These are phyloP conservation scores for Coptodon rendalli DNA, from an alignment of 2,113 vertebrate genomes.

Conservation along the genomic window DNA sequence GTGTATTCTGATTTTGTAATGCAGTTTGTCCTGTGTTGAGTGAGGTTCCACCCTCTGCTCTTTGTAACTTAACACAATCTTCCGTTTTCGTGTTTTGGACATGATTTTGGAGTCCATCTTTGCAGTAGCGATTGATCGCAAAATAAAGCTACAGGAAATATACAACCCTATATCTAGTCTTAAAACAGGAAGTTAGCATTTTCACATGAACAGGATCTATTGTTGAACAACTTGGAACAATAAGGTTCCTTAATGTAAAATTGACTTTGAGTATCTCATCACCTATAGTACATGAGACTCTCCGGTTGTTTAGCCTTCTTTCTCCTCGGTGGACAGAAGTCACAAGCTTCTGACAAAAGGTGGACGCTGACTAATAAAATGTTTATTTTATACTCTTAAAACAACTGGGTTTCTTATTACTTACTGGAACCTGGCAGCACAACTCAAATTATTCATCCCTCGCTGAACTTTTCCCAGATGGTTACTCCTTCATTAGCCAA, in stretches of 20 bases:
- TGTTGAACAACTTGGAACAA: not conserved
- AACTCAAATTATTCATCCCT: not conserved
- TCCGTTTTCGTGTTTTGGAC: fast-evolving
- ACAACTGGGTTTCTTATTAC: not conserved
- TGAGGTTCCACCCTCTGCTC: not conserved
- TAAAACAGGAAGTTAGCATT: not conserved
- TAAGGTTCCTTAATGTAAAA: not conserved
- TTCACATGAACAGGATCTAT: not conserved
- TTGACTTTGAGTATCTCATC: fast-evolving
- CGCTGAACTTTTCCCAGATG: not conserved
- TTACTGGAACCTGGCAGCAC: not conserved
- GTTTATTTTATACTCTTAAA: not conserved
- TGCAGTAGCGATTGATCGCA: fast-evolving
- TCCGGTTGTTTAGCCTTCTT: not conserved
- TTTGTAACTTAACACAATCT: not conserved
- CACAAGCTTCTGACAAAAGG: not conserved
- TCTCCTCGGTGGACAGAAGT: not conserved
- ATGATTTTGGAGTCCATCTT: not conserved
- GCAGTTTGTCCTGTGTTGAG: not conserved
- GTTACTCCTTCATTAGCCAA: not conserved
- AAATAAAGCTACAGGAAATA: not conserved
- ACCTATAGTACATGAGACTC: not conserved
- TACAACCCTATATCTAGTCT: not conserved
- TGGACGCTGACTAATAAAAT: not conserved
- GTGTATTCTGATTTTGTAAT: not conserved